Conservation (phyloP, 1,140 invertebrate species). For the Bemisia tabaci region DNA sequence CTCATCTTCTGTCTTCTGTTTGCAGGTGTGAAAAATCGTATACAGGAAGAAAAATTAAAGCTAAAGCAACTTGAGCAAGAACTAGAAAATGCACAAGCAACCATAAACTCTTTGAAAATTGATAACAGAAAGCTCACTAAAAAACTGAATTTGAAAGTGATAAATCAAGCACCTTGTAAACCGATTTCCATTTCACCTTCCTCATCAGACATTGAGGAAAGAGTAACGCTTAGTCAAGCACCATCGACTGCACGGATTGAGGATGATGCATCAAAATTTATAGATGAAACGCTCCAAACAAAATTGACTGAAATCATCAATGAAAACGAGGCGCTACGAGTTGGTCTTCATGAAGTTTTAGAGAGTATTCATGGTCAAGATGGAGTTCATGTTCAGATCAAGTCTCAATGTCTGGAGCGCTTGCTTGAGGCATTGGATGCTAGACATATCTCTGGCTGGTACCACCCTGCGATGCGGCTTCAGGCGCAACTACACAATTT, state of each 20-base stretch:
- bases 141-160: slow-evolving; percentile 6
- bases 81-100: neutral
- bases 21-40: neutral
- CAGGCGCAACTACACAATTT: slow-evolving; percentile 47
- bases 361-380: slow-evolving; percentile 42
- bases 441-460: slow-evolving; percentile 54
- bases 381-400: slow-evolving; percentile 37
- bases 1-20: too few species aligned
- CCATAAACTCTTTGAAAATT: neutral
- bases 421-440: slow-evolving; percentile 48
- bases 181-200: neutral
- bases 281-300: slow-evolving; percentile 26
- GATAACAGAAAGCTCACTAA: neutral
- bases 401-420: slow-evolving; percentile 41
- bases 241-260: neutral
- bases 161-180: neutral
- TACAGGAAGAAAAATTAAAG: neutral
- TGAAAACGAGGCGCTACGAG: slow-evolving; percentile 55
- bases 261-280: neutral
- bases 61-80: neutral
- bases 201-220: neutral
- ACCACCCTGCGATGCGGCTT: slow-evolving; percentile 55
- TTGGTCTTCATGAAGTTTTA: slow-evolving; percentile 51
- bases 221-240: neutral
- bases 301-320: slow-evolving; percentile 40